These are phyloP conservation scores for Apomyelois bistriatella DNA, from an alignment of 2,888 invertebrate genomes.

Conservation along the genomic window DNA sequence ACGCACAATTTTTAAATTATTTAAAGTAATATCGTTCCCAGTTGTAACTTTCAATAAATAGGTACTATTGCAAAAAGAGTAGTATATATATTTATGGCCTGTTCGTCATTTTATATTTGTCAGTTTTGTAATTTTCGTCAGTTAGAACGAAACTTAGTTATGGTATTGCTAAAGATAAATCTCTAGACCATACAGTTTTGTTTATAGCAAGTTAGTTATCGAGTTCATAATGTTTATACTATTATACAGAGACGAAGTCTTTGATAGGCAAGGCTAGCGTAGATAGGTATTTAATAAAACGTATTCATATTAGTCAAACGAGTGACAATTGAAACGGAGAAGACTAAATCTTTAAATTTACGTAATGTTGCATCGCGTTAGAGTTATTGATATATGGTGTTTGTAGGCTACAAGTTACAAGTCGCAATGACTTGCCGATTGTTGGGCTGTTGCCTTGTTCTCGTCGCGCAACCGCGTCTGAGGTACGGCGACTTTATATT, in stretches of 20 bases:
- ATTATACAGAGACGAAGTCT: slow-evolving; percentile 72
- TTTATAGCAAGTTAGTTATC: slow-evolving; percentile 30
- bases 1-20: neutral
- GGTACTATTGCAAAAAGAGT: neutral
- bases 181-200: slow-evolving; percentile 16
- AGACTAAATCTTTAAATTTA: slow-evolving; percentile 76
- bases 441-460: slow-evolving; percentile 28
- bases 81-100: neutral
- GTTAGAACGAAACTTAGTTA: neutral
- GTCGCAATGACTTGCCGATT: slow-evolving; percentile 42
- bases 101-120: too few relatives aligned
- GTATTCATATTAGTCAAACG: slow-evolving; percentile 67
- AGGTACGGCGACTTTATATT: slow-evolving; percentile 34
- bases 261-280: slow-evolving; percentile 75
- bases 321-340: slow-evolving; percentile 77
- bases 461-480: slow-evolving; percentile 17
- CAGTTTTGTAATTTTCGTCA: slow-evolving; percentile 4
- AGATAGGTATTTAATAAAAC: slow-evolving; percentile 70
- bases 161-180: neutral
- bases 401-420: slow-evolving; percentile 55
- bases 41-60: slow-evolving; percentile 20
- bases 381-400: slow-evolving; percentile 66
- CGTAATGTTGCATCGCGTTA: slow-evolving; percentile 74
- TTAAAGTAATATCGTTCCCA: slow-evolving; percentile 23
- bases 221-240: slow-evolving; percentile 68